Conservation (phyloP, 2,888 invertebrate species). For the Nomada fucata region DNA sequence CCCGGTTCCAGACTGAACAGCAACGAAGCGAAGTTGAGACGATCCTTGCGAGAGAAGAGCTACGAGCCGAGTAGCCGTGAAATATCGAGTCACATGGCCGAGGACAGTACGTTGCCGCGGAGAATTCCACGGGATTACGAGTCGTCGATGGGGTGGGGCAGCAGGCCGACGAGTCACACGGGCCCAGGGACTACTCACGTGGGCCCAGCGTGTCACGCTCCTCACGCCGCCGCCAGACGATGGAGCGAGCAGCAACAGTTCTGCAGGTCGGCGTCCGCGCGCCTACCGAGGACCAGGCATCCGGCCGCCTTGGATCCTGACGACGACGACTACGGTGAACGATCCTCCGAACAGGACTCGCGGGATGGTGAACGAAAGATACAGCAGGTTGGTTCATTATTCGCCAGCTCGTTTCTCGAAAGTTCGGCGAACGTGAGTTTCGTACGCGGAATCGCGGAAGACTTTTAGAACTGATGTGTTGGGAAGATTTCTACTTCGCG, state of each 20-base stretch:
- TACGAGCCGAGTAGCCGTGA: conserved; percentile 73
- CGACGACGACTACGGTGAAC: conserved; percentile 84
- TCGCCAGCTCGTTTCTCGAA: not conserved
- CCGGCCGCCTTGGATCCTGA: conserved; percentile 83
- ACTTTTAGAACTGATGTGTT: no score
- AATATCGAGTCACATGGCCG: conserved; percentile 65
- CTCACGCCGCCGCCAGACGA: conserved; percentile 69
- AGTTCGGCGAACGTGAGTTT: not conserved
- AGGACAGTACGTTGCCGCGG: conserved; percentile 73
- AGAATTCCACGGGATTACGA: conserved; percentile 76
- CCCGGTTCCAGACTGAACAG: conserved; percentile 59
- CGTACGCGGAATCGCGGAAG: no score
- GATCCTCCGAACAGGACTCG: conserved; percentile 80
- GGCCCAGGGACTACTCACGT: conserved; percentile 48
- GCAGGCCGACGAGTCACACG: conserved; percentile 63
- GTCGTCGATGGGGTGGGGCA: conserved; percentile 69
- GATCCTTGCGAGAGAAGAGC: conserved; percentile 77
- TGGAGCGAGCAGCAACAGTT: conserved; percentile 86
- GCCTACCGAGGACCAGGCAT: conserved; percentile 87
- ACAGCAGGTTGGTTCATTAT: conserved; percentile 85
- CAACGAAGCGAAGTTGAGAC: conserved; percentile 76
- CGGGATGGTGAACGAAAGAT: conserved; percentile 91
- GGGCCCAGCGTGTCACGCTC: conserved; percentile 67
- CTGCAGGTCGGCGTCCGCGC: conserved; percentile 92
- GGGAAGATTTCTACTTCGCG: no score